Conservation (phyloP, 2,888 invertebrate species). For the Emmelina monodactyla region DNA sequence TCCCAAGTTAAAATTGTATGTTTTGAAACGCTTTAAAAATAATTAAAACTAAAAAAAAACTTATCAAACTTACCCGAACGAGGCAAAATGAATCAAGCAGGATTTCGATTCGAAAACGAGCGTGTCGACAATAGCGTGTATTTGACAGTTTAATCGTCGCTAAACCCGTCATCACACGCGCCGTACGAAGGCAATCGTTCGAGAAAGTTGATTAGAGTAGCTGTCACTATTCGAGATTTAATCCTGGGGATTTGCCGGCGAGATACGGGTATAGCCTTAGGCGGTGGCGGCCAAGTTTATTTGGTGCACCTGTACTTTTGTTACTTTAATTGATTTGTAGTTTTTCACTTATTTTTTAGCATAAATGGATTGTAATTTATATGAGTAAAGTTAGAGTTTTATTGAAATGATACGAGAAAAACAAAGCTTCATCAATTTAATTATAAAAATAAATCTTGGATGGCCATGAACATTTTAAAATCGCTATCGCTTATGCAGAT, state of each 20-base stretch:
- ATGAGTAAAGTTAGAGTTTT: too few species aligned
- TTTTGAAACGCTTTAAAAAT: neutral
- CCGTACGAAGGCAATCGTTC: slow-evolving; percentile 45
- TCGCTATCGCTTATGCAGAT: slow-evolving; percentile 20
- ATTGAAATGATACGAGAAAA: too few species aligned
- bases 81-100: neutral
- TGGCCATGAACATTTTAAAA: too few species aligned
- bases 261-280: too few species aligned
- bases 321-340: too few species aligned
- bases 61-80: neutral
- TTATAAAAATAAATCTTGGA: too few species aligned
- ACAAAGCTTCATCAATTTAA: too few species aligned
- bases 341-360: too few species aligned
- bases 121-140: slow-evolving; percentile 28
- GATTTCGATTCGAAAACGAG: slow-evolving; percentile 5
- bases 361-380: too few species aligned
- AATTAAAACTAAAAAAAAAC: too few species aligned
- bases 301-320: too few species aligned
- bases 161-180: slow-evolving; percentile 51
- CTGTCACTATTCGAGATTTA: slow-evolving; percentile 56
- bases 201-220: slow-evolving; percentile 58
- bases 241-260: slow-evolving; percentile 17
- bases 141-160: slow-evolving; percentile 53
- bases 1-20: neutral
- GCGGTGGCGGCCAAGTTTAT: too few species aligned